Conservation (phyloP, 2,113 vertebrate species). For the Gasterosteus nipponicus region DNA sequence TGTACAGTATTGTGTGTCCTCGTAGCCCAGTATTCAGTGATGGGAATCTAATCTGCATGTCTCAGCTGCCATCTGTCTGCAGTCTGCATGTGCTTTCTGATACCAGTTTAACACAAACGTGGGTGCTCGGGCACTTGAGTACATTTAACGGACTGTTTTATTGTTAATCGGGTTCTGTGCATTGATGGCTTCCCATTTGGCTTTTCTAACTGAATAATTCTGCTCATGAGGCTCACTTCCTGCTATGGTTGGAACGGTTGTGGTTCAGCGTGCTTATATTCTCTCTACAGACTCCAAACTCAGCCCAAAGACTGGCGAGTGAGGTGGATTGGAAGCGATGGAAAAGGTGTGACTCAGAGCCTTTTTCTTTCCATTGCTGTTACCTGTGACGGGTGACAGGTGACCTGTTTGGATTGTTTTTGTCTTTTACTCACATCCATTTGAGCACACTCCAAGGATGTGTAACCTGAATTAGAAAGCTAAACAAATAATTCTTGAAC, state of each 20-base stretch:
- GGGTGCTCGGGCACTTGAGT: slow-evolving; percentile 35
- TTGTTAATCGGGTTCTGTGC: slow-evolving; percentile 41
- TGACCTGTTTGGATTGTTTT: slow-evolving; percentile 11
- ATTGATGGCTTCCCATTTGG: slow-evolving; percentile 34
- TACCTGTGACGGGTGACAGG: slow-evolving; percentile 20
- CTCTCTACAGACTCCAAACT: slow-evolving; percentile 20
- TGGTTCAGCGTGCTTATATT: slow-evolving; percentile 22
- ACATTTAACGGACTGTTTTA: slow-evolving; percentile 49
- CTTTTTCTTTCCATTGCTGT: slow-evolving; percentile 17
- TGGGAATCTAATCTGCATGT: slow-evolving; percentile 45
- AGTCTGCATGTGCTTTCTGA: slow-evolving; percentile 35
- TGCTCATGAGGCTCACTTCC: slow-evolving; percentile 20
- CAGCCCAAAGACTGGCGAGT: slow-evolving; percentile 7
- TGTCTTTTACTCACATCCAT: slow-evolving; percentile 6
- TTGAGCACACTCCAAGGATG: neutral
- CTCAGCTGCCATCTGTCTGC: slow-evolving; percentile 50
- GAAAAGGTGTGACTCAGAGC: slow-evolving; percentile 16
- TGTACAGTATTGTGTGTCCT: slow-evolving; percentile 28
- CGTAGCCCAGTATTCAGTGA: slow-evolving; percentile 30
- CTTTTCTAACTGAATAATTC: slow-evolving; percentile 32
- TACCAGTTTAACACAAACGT: slow-evolving; percentile 38
- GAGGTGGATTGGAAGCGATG: slow-evolving; percentile 12
- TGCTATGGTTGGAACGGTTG: neutral
- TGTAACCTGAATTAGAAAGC: slow-evolving; percentile 7
- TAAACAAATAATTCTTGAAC: neutral